Conservation (phyloP, 2,888 invertebrate species). For the Ganaspis brasiliensis region DNA sequence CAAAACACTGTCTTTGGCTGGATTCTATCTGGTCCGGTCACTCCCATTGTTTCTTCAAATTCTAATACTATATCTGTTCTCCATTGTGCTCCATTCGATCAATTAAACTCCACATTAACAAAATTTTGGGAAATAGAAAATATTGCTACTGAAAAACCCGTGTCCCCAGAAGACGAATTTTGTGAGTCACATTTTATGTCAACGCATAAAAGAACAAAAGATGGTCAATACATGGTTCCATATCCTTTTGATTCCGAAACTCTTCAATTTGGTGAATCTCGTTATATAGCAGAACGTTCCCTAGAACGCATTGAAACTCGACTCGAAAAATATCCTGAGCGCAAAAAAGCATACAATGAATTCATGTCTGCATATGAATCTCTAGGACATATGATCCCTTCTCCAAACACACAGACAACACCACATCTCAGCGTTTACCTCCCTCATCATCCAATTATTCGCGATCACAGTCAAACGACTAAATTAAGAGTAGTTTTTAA, state of each 20-base stretch:
- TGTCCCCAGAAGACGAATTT: slow-evolving; percentile 8
- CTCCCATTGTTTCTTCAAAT: slow-evolving; percentile 30
- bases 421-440: neutral
- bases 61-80: neutral
- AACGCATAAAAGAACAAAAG: slow-evolving; percentile 29
- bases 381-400: slow-evolving; percentile 4
- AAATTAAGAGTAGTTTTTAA: neutral
- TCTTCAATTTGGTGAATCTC: neutral
- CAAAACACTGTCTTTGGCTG: too few relatives aligned
- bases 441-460: neutral
- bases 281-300: neutral
- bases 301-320: neutral
- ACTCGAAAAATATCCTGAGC: neutral
- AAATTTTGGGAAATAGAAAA: slow-evolving; percentile 37
- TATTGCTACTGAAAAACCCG: neutral
- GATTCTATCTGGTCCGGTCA: too few relatives aligned
- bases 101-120: neutral
- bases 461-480: neutral
- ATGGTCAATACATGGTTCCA: slow-evolving; percentile 43
- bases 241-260: slow-evolving; percentile 1
- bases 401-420: neutral
- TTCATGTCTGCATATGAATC: slow-evolving; percentile 34
- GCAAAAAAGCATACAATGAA: neutral
- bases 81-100: neutral
- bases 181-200: slow-evolving; percentile 35